Conservation (phyloP, 1,140 invertebrate species). For the Bombus sibiricus region DNA sequence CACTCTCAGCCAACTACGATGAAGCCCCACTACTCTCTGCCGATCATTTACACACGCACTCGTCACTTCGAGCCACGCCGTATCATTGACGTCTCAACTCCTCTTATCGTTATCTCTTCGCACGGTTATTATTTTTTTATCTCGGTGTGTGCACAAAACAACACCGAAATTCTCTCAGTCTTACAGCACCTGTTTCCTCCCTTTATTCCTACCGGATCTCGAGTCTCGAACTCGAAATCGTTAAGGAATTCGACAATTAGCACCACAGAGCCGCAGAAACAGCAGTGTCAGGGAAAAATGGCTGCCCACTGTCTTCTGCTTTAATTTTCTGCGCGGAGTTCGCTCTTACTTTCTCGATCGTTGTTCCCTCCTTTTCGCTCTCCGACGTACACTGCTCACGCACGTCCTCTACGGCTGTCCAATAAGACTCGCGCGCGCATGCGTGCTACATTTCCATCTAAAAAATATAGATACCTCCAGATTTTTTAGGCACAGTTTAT, state of each 20-base stretch:
- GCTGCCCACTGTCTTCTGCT: constrained; percentile 62
- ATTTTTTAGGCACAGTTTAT: constrained; percentile 8
- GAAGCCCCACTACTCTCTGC: constrained; percentile 34
- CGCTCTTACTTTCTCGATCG: constrained; percentile 43
- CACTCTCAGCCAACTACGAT: constrained; percentile 35
- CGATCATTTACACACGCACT: constrained; percentile 51
- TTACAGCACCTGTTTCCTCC: background rate
- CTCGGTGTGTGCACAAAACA: constrained; percentile 34
- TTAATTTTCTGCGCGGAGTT: constrained; percentile 31
- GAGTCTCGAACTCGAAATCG: background rate
- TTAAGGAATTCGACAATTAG: constrained; percentile 5
- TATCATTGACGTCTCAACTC: constrained; percentile 59
- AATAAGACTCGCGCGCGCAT: background rate
- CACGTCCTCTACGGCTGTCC: constrained; percentile 40
- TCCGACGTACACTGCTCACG: constrained; percentile 8
- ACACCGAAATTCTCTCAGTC: constrained; percentile 5
- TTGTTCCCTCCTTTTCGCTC: constrained; percentile 49
- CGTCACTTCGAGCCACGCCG: constrained; percentile 47
- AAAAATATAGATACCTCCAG: constrained; percentile 5
- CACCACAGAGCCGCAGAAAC: constrained; percentile 40
- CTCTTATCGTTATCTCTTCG: constrained; percentile 63
- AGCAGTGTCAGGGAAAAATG: constrained; percentile 61
- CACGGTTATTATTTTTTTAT: constrained; percentile 38
- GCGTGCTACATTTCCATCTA: background rate
- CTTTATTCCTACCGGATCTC: background rate